Percentiles rank a stretch among this genome's conserved stretches.
Evolutionary conservation across 2,888 invertebrate genomes (phyloP).

Genomic region (Melanchra persicariae): DNA sequence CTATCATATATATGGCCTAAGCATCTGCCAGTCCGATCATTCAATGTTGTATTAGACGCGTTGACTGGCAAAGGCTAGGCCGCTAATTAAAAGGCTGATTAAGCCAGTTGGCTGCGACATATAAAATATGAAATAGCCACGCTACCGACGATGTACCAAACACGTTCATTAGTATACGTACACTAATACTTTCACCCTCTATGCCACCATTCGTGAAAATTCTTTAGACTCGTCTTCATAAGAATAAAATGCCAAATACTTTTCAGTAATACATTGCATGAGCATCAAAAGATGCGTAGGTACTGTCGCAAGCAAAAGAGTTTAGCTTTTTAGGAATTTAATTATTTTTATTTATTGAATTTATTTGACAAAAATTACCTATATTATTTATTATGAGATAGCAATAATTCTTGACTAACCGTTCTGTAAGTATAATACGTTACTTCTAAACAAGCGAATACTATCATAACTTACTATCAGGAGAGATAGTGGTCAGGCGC

Average conservation of each 20-base stretch:
- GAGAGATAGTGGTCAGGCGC: not conserved
- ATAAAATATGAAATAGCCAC: conserved; percentile 38
- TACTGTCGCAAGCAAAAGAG: conserved; percentile 71
- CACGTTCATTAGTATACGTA: conserved; percentile 50
- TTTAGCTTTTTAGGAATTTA: conserved; percentile 45
- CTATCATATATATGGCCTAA: too few relatives aligned
- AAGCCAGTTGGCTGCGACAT: not conserved
- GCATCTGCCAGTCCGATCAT: too few relatives aligned
- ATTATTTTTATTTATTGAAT: not conserved
- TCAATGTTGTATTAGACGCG: too few relatives aligned
- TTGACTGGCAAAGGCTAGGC: too few relatives aligned
- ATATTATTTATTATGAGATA: too few relatives aligned
- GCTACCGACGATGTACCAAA: conserved; percentile 41
- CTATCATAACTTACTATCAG: too few relatives aligned
- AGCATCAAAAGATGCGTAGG: conserved; percentile 71
- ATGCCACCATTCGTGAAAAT: conserved; percentile 50
- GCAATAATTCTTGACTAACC: too few relatives aligned
- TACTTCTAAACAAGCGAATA: too few relatives aligned
- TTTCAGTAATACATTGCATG: conserved; percentile 65
- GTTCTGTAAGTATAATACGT: too few relatives aligned
- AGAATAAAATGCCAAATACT: conserved; percentile 77
- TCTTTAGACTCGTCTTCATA: conserved; percentile 74
- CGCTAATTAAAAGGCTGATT: too few relatives aligned
- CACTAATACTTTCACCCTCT: conserved; percentile 50
- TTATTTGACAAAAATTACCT: too few relatives aligned